A percentile compares a stretch with the other conserved stretches of the same genome.
Conservation (phyloP, 2,113 vertebrate genomes). For the Ptychochromis oligacanthus region DNA sequence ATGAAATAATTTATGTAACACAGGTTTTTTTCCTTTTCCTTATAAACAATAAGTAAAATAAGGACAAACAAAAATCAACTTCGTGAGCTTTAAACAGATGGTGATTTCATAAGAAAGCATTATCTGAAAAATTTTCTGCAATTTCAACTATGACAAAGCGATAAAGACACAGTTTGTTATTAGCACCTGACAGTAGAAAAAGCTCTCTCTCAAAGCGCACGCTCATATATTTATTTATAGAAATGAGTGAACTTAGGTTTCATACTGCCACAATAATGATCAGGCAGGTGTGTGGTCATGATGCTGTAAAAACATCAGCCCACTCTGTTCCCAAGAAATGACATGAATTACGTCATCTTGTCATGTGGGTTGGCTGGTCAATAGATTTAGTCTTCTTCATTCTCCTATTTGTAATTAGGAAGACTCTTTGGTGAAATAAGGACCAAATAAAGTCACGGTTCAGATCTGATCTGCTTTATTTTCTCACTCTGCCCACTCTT, state of each 20-base stretch:
- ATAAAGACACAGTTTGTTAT: neutral
- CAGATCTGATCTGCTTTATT: neutral
- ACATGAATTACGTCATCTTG: neutral
- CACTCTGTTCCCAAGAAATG: neutral
- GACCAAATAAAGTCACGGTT: neutral
- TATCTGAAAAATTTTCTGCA: neutral
- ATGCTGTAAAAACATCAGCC: neutral
- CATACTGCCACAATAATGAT: neutral
- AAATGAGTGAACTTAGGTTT: neutral
- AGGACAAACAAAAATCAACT: neutral
- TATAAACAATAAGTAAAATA: too few relatives aligned
- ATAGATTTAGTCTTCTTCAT: neutral
- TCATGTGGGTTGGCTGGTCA: neutral
- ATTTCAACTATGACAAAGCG: neutral
- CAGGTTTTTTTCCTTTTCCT: too few relatives aligned
- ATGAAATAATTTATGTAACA: neutral
- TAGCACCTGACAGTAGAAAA: accelerated
- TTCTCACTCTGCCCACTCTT: neutral
- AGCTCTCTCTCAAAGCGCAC: neutral
- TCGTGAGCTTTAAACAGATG: accelerated
- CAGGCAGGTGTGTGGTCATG: neutral
- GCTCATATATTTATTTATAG: neutral
- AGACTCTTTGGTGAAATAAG: neutral
- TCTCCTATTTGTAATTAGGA: conserved; percentile 8
- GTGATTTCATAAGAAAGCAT: neutral